Percentiles rank a stretch among this genome's conserved stretches.
Evolutionary conservation across 2,888 invertebrate genomes (phyloP).

Genomic region (Gerris lacustris): DNA sequence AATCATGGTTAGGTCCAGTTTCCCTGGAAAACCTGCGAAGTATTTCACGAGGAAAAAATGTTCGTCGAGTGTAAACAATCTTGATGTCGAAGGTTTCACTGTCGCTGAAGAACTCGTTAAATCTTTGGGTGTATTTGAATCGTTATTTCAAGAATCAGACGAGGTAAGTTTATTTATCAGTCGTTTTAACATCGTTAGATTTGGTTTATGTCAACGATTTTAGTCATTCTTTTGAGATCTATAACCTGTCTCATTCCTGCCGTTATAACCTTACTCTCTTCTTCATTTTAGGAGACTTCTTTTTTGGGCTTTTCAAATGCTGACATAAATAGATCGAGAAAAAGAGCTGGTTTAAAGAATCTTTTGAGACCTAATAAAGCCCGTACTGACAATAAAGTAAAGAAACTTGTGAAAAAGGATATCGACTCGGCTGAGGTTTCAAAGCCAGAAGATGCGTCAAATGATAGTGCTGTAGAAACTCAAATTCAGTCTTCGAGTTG

Average conservation of each 20-base stretch:
- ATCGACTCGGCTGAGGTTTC: too few relatives aligned
- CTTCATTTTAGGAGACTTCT: conserved; percentile 14
- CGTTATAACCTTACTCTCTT: conserved; percentile 6
- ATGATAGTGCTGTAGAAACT: too few relatives aligned
- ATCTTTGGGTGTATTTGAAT: conserved; percentile 38
- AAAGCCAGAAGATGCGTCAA: too few relatives aligned
- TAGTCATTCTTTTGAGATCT: conserved; percentile 3
- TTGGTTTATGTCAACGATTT: not conserved
- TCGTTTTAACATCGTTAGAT: conserved; percentile 5
- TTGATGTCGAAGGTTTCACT: conserved; percentile 41
- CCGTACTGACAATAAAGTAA: too few relatives aligned
- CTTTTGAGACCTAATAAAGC: too few relatives aligned
- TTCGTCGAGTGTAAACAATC: conserved; percentile 56
- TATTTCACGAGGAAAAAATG: conserved; percentile 74
- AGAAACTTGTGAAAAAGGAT: too few relatives aligned
- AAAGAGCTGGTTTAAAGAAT: too few relatives aligned
- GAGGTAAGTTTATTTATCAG: conserved; percentile 26
- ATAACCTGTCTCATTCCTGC: conserved; percentile 15
- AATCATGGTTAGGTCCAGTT: conserved; percentile 68
- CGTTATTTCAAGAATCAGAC: conserved; percentile 38
- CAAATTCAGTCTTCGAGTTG: too few relatives aligned
- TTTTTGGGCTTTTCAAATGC: too few relatives aligned
- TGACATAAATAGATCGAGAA: too few relatives aligned
- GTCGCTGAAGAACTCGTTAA: conserved; percentile 40
- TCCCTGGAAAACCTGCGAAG: conserved; percentile 79